Percentiles rank a stretch among this genome's conserved stretches.
Conservation (phyloP, 2,113 vertebrate genomes). For the Buteo buteo region DNA sequence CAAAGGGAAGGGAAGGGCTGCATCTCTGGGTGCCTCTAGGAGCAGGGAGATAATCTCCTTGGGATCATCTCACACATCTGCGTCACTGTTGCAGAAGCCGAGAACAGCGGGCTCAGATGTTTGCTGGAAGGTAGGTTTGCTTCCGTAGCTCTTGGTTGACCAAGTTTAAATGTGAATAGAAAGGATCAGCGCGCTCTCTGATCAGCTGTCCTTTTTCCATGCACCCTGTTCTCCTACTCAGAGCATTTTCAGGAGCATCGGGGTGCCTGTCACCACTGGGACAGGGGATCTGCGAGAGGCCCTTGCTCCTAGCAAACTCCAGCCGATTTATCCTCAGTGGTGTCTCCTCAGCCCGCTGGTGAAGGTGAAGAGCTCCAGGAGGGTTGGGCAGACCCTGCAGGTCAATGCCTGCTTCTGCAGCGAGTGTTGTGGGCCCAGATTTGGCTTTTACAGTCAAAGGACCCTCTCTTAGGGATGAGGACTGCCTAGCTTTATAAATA, state of each 20-base stretch:
- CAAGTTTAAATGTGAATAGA: not conserved
- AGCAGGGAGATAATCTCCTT: not conserved
- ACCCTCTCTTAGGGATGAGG: accelerated
- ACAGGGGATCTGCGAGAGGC: not conserved
- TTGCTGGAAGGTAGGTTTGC: not conserved
- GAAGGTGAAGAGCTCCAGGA: not conserved
- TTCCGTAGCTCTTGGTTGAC: not conserved
- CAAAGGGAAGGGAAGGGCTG: not conserved
- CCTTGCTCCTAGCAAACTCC: not conserved
- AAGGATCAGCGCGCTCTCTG: not conserved
- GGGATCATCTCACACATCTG: not conserved
- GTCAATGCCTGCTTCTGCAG: not conserved
- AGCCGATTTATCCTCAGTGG: not conserved
- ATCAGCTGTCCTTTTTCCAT: not conserved
- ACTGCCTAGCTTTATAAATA: not conserved
- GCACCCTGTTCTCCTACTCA: not conserved
- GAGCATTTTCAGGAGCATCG: not conserved
- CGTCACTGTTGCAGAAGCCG: not conserved
- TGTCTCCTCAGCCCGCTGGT: not conserved
- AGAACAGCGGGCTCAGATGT: not conserved
- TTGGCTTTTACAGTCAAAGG: not conserved
- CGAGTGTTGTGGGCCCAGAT: not conserved
- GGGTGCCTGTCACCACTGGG: not conserved
- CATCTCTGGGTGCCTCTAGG: not conserved
- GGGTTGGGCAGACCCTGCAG: not conserved